Evolutionary conservation across 53 echinoderm and acorn worm species (phyloP).

Genomic region (Mesocentrotus franciscanus): DNA sequence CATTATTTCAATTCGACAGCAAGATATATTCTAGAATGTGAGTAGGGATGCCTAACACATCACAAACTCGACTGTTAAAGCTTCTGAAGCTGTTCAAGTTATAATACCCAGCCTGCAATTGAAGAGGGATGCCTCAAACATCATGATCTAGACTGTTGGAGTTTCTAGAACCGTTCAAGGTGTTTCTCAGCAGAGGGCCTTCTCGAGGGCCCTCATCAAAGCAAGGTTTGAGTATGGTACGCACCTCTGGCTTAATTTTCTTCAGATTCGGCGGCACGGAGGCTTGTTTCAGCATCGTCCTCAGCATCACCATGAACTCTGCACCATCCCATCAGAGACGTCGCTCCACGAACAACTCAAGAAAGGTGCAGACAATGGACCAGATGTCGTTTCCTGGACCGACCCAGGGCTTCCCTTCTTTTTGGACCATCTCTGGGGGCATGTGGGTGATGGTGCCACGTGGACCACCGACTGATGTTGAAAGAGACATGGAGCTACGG

Average conservation of each 20-base stretch:
- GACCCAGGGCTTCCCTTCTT: constrained; percentile 27
- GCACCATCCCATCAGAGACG: constrained; percentile 35
- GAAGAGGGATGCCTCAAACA: too few relatives aligned
- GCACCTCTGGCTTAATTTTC: background rate
- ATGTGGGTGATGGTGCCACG: constrained; percentile 62
- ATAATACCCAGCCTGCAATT: too few relatives aligned
- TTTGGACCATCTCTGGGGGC: constrained; percentile 49
- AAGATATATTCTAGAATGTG: too few relatives aligned
- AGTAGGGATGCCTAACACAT: background rate
- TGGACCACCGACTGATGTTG: constrained; percentile 56
- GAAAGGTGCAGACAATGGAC: constrained; percentile 60
- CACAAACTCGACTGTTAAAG: constrained; percentile 2
- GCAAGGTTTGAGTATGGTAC: constrained; percentile 37
- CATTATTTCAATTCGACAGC: too few relatives aligned
- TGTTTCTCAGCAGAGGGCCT: constrained; percentile 31
- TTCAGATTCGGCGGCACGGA: constrained; percentile 36
- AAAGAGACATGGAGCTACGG: constrained; percentile 59
- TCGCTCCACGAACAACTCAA: constrained; percentile 58
- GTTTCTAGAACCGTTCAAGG: too few relatives aligned
- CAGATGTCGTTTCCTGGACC: constrained; percentile 62
- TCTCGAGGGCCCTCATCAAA: background rate
- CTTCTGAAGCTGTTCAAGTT: constrained; percentile 36
- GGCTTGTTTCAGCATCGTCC: background rate
- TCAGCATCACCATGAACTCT: background rate
- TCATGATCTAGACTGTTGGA: too few relatives aligned